A percentile compares a stretch with the other conserved stretches of the same genome.
These are phyloP conservation scores for Drosophila anceps DNA, from an alignment of 2,888 invertebrate species.

Conservation along the genomic window DNA sequence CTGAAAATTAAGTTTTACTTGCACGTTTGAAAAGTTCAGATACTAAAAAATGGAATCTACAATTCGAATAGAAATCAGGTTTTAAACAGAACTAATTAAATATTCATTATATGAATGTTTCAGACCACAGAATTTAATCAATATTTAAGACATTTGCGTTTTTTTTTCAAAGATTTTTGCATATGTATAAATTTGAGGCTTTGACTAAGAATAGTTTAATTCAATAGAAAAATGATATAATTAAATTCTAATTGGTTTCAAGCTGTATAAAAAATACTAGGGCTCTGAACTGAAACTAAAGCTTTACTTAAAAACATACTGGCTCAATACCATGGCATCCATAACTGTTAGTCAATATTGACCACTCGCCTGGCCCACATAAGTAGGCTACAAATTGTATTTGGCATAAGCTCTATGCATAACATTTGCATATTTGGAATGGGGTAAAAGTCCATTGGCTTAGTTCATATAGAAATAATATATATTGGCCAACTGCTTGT, in stretches of 20 bases:
- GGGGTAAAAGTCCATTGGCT: slow-evolving; percentile 26
- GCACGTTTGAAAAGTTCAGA: not conserved
- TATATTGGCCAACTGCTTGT: slow-evolving; percentile 35
- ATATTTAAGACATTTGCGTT: too few relatives aligned
- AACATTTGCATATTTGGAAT: slow-evolving; percentile 34
- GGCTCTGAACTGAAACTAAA: not conserved
- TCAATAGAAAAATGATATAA: too few relatives aligned
- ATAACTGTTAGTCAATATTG: not conserved
- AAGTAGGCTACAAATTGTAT: slow-evolving; percentile 20
- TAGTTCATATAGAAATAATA: slow-evolving; percentile 36
- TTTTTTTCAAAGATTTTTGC: too few relatives aligned
- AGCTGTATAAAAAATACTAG: too few relatives aligned
- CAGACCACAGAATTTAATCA: too few relatives aligned
- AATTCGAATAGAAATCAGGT: not conserved
- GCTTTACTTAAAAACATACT: not conserved
- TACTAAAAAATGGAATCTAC: not conserved
- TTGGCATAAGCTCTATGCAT: slow-evolving; percentile 13
- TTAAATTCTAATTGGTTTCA: too few relatives aligned
- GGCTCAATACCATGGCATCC: not conserved
- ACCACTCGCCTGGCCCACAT: not conserved
- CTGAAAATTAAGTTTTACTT: not conserved
- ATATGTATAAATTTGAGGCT: too few relatives aligned
- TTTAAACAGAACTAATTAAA: too few relatives aligned
- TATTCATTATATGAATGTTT: too few relatives aligned
- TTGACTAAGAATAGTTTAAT: too few relatives aligned